A percentile compares a stretch with the other conserved stretches of the same genome.
Evolutionary conservation across 2,888 invertebrate genomes (phyloP).

Genomic region (Pseudeuparius sepicola): DNA sequence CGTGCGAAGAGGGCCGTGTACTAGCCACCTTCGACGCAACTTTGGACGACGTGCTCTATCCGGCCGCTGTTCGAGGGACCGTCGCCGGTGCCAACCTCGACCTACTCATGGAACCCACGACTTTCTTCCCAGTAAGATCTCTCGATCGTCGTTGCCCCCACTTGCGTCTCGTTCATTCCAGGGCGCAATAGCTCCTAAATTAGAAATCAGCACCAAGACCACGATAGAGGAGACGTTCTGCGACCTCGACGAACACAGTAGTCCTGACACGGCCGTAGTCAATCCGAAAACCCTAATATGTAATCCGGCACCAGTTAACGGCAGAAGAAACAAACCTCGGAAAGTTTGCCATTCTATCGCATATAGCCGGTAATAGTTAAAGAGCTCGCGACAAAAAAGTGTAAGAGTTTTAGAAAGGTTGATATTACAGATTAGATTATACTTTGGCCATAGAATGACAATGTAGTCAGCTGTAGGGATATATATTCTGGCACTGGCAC

Average conservation of each 20-base stretch:
- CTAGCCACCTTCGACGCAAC: constrained; percentile 56
- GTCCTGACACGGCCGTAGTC: constrained; percentile 28
- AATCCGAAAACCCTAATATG: constrained; percentile 40
- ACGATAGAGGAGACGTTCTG: constrained; percentile 51
- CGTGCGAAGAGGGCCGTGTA: constrained; percentile 40
- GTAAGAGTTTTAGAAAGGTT: no score
- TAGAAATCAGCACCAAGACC: constrained; percentile 58
- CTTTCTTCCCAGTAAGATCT: constrained; percentile 52
- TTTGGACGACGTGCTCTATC: constrained; percentile 54
- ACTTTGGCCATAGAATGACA: no score
- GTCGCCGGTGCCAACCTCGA: constrained; percentile 51
- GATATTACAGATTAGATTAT: no score
- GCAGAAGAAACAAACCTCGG: constrained; percentile 19
- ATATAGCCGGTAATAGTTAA: constrained; percentile 23
- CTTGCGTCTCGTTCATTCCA: constrained; percentile 30
- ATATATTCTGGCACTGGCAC: no score
- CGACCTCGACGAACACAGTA: constrained; percentile 21
- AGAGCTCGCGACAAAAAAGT: no score
- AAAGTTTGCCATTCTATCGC: constrained; percentile 29
- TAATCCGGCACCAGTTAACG: constrained; percentile 9
- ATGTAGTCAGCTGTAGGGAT: no score
- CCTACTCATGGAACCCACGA: constrained; percentile 56
- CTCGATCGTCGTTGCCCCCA: not conserved
- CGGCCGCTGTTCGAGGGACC: constrained; percentile 44
- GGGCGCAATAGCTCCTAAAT: constrained; percentile 64